These are phyloP conservation scores for Turritopsis dohrnii DNA, from an alignment of 30 jellyfish, hydroid and myxozoan genomes.

Conservation along the genomic window DNA sequence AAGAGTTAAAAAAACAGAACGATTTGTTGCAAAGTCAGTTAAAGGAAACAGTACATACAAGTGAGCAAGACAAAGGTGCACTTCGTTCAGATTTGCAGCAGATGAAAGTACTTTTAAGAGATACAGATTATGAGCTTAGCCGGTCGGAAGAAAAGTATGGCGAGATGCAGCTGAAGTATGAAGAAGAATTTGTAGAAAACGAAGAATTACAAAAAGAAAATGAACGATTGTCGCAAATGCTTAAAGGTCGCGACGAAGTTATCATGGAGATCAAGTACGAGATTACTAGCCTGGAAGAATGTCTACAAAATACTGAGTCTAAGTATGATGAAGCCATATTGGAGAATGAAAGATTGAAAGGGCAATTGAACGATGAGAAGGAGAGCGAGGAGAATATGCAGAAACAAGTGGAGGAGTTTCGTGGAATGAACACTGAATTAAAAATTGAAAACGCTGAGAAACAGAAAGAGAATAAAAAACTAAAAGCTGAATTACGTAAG, in stretches of 20 bases:
- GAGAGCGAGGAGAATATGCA: background rate
- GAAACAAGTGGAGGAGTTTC: background rate
- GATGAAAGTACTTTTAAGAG: background rate
- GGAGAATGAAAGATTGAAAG: background rate
- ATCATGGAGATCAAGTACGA: background rate
- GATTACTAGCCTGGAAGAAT: background rate
- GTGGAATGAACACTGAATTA: background rate
- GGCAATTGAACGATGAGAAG: background rate
- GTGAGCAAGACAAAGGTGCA: background rate
- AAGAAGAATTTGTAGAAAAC: background rate
- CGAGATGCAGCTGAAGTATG: background rate
- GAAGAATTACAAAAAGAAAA: background rate
- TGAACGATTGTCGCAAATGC: background rate
- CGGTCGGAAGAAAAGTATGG: background rate
- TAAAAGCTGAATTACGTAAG: background rate
- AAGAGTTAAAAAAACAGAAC: background rate
- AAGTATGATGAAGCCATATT: background rate
- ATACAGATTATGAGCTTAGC: background rate
- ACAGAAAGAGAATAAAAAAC: background rate
- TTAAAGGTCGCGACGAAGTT: background rate
- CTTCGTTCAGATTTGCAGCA: background rate
- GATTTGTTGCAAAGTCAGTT: background rate
- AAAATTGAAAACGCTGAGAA: background rate
- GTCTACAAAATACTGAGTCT: background rate
- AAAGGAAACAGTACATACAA: background rate